Evolutionary conservation across 2,888 invertebrate species (phyloP), one percentile per base, ranked within the genome.

Genomic region (Noctua janthina): DNA sequence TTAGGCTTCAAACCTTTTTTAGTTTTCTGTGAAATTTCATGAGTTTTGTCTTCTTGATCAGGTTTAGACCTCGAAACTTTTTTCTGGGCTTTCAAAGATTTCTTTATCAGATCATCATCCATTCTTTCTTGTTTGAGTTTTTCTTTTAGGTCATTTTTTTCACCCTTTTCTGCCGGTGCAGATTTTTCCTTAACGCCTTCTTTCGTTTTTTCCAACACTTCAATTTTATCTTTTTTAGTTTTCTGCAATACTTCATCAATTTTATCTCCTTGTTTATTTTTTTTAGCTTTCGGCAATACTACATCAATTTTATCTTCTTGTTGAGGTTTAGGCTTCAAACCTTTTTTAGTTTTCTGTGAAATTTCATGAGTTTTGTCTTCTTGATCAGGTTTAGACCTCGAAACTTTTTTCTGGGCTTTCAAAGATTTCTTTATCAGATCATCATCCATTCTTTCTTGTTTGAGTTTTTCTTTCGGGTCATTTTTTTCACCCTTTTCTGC

Each of bases 381-480:
- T 39, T 39, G 39, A 39, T 39, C 39, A 39, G 39, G 39, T 39
- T 39, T 39, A 39, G 39, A 39, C 39, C 4, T 39, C 39, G 4
- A 5, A 39, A 4, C 17, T 73, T 8, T 23, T 11, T 49, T 29
- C 11, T 7, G n/a, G n/a, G 20, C 13, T 75, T 78, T 66, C 13
- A 54, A n/a, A 54, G 13, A 8, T 15, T 54, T 54, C 29, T 1
- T n/a, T 35, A 66, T 46, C 6, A 46, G 54, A 15, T 23, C 20
- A 29, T 77, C 64, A 51, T 64, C 43, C 29, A 62, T 39, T 29
- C 15, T 68, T 72, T 49, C 77, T 54, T 56, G 76, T 46, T 62
- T 79, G 54, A 43, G 15, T 84, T 54, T 77, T 43, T 74, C 23
- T 17, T 74, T 74, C 1, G 39, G 15, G 2, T 35, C 29, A 46